These are phyloP conservation scores for Chouioia cunea DNA, from an alignment of 2,888 invertebrate genomes.

Conservation along the genomic window DNA sequence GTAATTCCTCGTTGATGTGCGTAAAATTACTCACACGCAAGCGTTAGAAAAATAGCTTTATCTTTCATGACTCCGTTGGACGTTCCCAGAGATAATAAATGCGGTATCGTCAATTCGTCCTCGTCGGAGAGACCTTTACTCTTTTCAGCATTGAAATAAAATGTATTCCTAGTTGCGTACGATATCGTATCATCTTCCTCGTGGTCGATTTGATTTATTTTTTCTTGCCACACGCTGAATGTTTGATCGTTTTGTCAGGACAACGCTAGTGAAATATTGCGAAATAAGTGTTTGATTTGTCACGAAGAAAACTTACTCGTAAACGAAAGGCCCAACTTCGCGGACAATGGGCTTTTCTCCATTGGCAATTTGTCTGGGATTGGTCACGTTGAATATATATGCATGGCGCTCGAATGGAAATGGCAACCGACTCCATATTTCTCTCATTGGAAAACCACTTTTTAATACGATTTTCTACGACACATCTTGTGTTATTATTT, in stretches of 20 bases:
- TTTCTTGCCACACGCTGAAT: conserved; percentile 68
- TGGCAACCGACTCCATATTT: conserved; percentile 83
- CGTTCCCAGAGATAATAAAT: conserved; percentile 70
- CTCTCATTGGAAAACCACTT: conserved; percentile 65
- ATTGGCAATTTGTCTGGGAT: conserved; percentile 78
- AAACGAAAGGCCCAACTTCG: conserved; percentile 87
- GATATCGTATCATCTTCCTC: conserved; percentile 80
- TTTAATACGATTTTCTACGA: conserved; percentile 29
- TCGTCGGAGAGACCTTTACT: conserved; percentile 77
- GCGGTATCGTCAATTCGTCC: conserved; percentile 78
- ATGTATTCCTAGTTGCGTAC: conserved; percentile 78
- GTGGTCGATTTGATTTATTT: conserved; percentile 80
- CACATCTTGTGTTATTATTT: neutral
- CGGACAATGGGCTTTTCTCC: conserved; percentile 80
- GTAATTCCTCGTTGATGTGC: no score
- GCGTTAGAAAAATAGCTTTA: no score
- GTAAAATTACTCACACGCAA: no score
- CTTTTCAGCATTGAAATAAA: conserved; percentile 76
- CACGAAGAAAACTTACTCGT: conserved; percentile 76
- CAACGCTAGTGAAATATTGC: neutral
- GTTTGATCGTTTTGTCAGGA: neutral
- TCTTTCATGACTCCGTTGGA: no score
- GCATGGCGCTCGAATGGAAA: conserved; percentile 82
- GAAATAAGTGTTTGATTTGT: neutral
- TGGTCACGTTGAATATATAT: conserved; percentile 86